These are phyloP conservation scores for Sphyrna mokarran DNA, from an alignment of 2,113 vertebrate species.

Conservation along the genomic window DNA sequence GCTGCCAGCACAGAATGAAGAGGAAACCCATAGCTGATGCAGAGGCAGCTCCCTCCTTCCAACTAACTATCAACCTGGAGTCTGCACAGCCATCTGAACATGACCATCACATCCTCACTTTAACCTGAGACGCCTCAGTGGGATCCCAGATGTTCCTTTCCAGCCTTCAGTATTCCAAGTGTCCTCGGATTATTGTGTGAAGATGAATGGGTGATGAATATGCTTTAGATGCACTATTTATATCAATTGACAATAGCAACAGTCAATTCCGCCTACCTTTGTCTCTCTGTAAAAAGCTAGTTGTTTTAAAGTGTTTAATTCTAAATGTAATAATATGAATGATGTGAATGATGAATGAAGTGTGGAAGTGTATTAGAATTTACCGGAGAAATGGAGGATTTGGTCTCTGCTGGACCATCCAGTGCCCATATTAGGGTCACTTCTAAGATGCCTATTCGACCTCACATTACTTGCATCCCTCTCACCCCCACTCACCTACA, in stretches of 20 bases:
- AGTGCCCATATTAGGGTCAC: not conserved
- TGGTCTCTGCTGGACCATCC: too few species aligned
- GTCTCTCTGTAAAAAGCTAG: not conserved
- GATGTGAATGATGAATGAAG: not conserved
- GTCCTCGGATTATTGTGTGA: not conserved
- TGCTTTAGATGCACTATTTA: not conserved
- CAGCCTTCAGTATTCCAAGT: not conserved
- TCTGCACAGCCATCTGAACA: not conserved
- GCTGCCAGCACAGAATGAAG: slow-evolving; percentile 37
- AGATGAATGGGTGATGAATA: not conserved
- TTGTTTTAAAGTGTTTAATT: not conserved
- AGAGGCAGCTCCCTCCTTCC: too few species aligned
- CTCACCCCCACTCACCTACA: too few species aligned
- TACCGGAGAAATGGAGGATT: not conserved
- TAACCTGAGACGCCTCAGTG: not conserved
- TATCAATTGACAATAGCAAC: not conserved
- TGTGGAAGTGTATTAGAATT: not conserved
- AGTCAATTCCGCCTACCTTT: not conserved
- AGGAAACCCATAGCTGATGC: slow-evolving; percentile 32
- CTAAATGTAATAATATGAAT: not conserved
- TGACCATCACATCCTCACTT: too few species aligned
- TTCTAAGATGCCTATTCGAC: not conserved
- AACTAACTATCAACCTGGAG: not conserved
- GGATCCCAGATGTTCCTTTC: not conserved
- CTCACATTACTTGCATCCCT: not conserved